Base-by-base conservation (phyloP, 2,888 invertebrate genomes). In the Itoplectis maculator region DNA sequence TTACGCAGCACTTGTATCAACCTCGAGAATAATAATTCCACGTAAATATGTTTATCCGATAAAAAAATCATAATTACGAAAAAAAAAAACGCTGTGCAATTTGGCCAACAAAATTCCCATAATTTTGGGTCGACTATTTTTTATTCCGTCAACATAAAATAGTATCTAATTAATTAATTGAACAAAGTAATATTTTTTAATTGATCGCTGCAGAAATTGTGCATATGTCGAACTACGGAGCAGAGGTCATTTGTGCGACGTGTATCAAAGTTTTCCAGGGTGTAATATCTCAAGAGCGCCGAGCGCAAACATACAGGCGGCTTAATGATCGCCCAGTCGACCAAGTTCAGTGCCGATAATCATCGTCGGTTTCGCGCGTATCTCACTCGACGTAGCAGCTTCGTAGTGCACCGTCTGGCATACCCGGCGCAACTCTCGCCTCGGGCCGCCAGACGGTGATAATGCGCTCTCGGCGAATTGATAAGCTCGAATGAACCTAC, bases 401-500 rank as follows among this genome's bases (percentile, higher is more conserved):
- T n/a, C 40, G n/a, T n/a, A 29, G 56, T 29, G 45, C 59, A 42
- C 18, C 23, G 7, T 20, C 2, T 29, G 18, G 20, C 15, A 5
- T 35, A 6, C 18, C 54, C 18, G 20, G 37, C 42, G 13, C n/a
- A 42, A n/a, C 42, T 49, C 47, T 45, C 61, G 20, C 45, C 18
- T 40, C 6, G 20, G 51, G 18, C 15, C 37, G 23, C 37, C n/a
- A 51, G 11, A 18, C 15, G n/a, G 51, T 40, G 73, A 78, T 69
- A 78, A 68, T 51, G 65, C 47, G 9, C 35, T 15, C 49, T 20
- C 42, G 61, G 45, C 13, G 40, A 56, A 56, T 69, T 68, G 73
- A 81, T 74, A 74, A 81, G 56, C 74, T 63, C 37, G 63, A 65
- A 59, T 68, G 47, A 81, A 81, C 49, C 42, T 9, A 20, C 20